These are phyloP conservation scores for Melinopterus prodromus DNA, from an alignment of 2,888 invertebrate genomes.

Conservation along the genomic window DNA sequence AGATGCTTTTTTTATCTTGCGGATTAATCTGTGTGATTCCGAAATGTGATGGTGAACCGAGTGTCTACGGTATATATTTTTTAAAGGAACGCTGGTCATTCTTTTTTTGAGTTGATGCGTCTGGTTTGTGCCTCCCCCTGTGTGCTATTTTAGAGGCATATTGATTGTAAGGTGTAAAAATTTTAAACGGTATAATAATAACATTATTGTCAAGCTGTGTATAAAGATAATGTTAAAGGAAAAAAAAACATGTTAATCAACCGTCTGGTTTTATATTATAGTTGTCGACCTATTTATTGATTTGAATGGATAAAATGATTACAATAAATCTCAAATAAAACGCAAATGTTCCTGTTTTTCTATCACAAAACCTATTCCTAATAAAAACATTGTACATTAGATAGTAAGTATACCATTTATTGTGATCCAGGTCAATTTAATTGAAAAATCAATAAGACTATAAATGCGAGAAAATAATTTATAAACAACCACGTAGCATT, in stretches of 20 bases:
- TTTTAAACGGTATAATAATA: background rate
- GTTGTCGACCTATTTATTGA: constrained; percentile 38
- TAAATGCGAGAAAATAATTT: too few species aligned
- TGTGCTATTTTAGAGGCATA: background rate
- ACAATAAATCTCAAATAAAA: constrained; percentile 14
- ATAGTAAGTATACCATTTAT: too few species aligned
- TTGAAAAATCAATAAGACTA: too few species aligned
- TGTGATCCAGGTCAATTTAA: too few species aligned
- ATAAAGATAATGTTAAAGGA: background rate
- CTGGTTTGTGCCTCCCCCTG: background rate
- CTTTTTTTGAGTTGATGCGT: background rate
- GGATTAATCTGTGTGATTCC: background rate
- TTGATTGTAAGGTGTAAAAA: constrained; percentile 14
- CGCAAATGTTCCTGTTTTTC: too few species aligned
- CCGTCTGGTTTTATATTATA: constrained; percentile 36
- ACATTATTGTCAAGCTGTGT: constrained; percentile 15
- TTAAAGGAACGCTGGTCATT: background rate
- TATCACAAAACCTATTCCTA: too few species aligned
- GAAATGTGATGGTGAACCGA: background rate
- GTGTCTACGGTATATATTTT: background rate
- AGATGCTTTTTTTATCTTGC: background rate
- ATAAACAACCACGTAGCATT: too few species aligned
- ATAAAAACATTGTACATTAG: too few species aligned
- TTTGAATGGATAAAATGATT: constrained; percentile 12
- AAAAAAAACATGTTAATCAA: constrained; percentile 20